These are phyloP conservation scores for Nymphalis io DNA, from an alignment of 1,140 invertebrate genomes.

Conservation along the genomic window DNA sequence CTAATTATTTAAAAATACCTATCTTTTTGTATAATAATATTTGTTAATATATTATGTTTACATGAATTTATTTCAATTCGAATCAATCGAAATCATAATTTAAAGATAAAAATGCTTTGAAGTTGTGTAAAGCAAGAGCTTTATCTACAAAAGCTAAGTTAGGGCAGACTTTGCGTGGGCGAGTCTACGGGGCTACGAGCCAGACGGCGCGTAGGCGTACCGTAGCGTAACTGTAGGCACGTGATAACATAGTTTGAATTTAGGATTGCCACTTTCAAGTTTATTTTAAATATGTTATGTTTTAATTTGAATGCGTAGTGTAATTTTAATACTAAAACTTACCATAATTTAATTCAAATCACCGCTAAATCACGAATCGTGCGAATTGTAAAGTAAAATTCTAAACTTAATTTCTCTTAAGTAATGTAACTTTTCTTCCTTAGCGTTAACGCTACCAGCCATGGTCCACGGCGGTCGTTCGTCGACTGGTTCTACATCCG, in stretches of 20 bases:
- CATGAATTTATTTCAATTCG: too few species aligned
- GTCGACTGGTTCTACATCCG: constrained; percentile 69
- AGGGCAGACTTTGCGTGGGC: constrained; percentile 61
- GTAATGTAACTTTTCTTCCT: neutral
- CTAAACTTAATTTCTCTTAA: neutral
- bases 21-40: too few species aligned
- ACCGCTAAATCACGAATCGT: constrained; percentile 19
- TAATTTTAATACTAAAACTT: constrained; percentile 44
- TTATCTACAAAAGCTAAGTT: constrained; percentile 26
- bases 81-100: too few species aligned
- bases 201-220: constrained; percentile 70
- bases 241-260: constrained; percentile 40
- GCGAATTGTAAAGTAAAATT: constrained; percentile 18
- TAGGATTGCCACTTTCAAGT: constrained; percentile 16
- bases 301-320: neutral
- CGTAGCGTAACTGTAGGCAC: constrained; percentile 67
- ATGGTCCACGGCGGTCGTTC: constrained; percentile 48
- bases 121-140: neutral
- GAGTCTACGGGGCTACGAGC: constrained; percentile 74
- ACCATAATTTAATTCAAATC: constrained; percentile 26
- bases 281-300: constrained; percentile 10
- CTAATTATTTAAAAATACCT: too few species aligned
- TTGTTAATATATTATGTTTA: too few species aligned
- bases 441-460: constrained; percentile 10
- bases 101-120: too few species aligned